Conservation (phyloP, 37 sponge, comb jelly and placozoan genomes). For the Axinella damicornis region DNA sequence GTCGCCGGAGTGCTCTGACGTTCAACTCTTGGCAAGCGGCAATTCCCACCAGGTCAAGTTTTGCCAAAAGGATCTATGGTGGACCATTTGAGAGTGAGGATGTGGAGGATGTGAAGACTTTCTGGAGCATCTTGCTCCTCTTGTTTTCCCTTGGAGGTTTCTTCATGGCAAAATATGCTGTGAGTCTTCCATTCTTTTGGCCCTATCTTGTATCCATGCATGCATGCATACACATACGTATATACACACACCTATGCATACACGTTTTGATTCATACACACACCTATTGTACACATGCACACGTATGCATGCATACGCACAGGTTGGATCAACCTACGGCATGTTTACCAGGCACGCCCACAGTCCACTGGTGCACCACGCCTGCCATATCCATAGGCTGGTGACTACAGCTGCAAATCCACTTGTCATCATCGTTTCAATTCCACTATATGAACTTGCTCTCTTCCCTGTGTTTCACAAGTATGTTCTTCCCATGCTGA, state of each 20-base stretch:
- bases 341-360: neutral
- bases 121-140: conserved; percentile 43
- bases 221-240: neutral
- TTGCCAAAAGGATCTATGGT: conserved; percentile 45
- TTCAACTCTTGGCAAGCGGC: conserved; percentile 21
- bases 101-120: conserved; percentile 60
- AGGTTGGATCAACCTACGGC: neutral
- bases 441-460: conserved; percentile 46
- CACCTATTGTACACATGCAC: too few relatives aligned
- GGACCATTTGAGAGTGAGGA: conserved; percentile 55
- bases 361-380: neutral
- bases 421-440: neutral
- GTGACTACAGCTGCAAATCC: neutral
- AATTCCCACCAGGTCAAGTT: conserved; percentile 16
- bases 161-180: neutral
- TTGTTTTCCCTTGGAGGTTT: conserved; percentile 8
- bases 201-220: neutral
- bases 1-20: conserved; percentile 45
- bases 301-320: neutral
- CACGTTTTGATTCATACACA: too few relatives aligned
- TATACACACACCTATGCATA: neutral
- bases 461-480: conserved; percentile 29
- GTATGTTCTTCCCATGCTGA: conserved; percentile 23
- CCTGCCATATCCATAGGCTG: neutral
- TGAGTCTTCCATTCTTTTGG: conserved; percentile 22